These are phyloP conservation scores for Myrmecophaga tridactyla DNA, from an alignment of 2,113 vertebrate species.

Conservation along the genomic window DNA sequence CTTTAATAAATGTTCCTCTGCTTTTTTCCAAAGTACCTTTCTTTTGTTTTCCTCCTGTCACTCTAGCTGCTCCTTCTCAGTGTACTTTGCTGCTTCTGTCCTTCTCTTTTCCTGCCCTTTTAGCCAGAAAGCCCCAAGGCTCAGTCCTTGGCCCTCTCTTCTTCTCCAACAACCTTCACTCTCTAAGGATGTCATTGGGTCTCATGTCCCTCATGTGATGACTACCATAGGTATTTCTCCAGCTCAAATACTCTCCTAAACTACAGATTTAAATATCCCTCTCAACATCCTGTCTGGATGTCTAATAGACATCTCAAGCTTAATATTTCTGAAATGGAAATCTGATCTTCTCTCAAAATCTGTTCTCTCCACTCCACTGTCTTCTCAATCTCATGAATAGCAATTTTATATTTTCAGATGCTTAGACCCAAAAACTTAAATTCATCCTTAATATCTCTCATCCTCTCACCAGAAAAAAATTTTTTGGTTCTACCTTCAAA, in stretches of 20 bases:
- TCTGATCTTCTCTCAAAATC: background rate
- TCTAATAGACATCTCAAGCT: background rate
- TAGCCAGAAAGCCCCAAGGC: background rate
- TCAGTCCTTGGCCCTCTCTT: background rate
- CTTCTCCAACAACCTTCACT: background rate
- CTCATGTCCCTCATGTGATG: background rate
- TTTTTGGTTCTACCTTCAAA: background rate
- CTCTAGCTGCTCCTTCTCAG: background rate
- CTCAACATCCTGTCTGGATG: background rate
- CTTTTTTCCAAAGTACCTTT: background rate
- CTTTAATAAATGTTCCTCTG: background rate
- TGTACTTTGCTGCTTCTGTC: background rate
- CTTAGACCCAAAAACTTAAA: background rate
- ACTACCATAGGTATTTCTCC: background rate
- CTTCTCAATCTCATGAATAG: background rate
- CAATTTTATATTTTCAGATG: background rate
- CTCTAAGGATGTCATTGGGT: background rate
- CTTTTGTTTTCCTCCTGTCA: background rate
- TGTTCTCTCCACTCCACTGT: background rate
- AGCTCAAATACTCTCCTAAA: background rate
- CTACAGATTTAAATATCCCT: background rate
- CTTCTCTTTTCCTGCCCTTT: background rate
- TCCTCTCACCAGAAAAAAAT: background rate
- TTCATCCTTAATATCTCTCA: background rate
- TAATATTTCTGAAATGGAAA: background rate